A percentile compares a stretch with the other conserved stretches of the same genome.
These are phyloP conservation scores for Zele albiditarsus DNA, from an alignment of 2,888 invertebrate genomes.

Conservation along the genomic window DNA sequence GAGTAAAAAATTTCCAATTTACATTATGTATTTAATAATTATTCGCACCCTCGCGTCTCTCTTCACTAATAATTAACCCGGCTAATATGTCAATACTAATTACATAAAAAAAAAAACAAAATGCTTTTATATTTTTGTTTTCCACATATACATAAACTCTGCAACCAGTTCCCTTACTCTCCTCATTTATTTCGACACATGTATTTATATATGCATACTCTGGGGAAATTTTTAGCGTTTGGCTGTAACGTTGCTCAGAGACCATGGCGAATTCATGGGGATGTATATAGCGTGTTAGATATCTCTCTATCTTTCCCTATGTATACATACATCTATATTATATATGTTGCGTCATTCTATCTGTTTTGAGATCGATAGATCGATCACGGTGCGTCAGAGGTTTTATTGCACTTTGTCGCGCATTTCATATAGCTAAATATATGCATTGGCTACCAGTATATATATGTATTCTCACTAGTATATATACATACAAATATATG, in stretches of 20 bases:
- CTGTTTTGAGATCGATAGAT: not conserved
- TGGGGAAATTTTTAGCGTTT: not conserved
- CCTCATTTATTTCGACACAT: not conserved
- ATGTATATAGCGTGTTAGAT: not conserved
- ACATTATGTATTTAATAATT: too few relatives aligned
- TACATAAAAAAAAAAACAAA: too few relatives aligned
- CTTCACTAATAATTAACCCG: too few relatives aligned
- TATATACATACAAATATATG: slow-evolving; percentile 11
- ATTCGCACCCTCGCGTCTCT: too few relatives aligned
- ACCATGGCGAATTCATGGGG: not conserved
- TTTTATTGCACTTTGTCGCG: not conserved
- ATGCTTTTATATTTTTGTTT: not conserved
- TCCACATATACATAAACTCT: not conserved
- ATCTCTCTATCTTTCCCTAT: not conserved
- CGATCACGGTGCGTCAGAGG: not conserved
- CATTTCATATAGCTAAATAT: slow-evolving; percentile 4
- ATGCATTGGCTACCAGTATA: not conserved
- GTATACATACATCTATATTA: not conserved
- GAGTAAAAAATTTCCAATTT: too few relatives aligned
- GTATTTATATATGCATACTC: not conserved
- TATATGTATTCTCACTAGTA: not conserved
- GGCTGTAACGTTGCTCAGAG: not conserved
- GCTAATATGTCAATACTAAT: too few relatives aligned
- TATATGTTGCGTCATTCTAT: not conserved
- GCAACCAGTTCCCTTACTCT: not conserved